phyloP scores from a whole-genome alignment of 2,888 invertebrate genomes.

The Drosophila peninsularis region DNA sequence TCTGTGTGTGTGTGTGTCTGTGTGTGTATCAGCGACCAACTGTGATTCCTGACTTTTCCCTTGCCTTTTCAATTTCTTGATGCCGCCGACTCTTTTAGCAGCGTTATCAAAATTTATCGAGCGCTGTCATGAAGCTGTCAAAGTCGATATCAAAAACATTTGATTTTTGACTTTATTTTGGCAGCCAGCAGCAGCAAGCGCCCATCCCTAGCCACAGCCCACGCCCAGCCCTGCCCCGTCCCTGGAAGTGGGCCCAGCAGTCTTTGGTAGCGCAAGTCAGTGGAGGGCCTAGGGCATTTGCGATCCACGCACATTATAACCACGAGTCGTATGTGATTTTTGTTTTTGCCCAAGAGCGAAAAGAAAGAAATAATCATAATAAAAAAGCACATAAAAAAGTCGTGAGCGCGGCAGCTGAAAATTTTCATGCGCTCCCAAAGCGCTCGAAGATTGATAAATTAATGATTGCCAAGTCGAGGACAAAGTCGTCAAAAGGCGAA shows the following conservation, averaged over 20 bases:
- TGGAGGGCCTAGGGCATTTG: conserved; percentile 6
- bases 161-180: conserved; percentile 80
- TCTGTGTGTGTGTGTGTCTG: conserved; percentile 1
- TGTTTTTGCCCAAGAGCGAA: conserved; percentile 50
- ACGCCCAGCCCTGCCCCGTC: conserved; percentile 5
- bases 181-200: conserved; percentile 68
- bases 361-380: conserved; percentile 77
- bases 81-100: conserved; percentile 49
- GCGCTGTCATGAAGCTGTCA: conserved; percentile 83
- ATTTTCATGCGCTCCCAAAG: conserved; percentile 75
- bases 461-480: conserved; percentile 74
- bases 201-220: conserved; percentile 25
- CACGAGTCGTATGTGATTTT: conserved; percentile 62
- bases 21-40: conserved; percentile 19
- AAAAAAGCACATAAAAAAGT: conserved; percentile 77
- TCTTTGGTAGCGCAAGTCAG: conserved; percentile 9
- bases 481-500: conserved; percentile 55
- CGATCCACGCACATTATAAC: conserved; percentile 58
- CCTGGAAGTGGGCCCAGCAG: background rate
- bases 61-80: conserved; percentile 56
- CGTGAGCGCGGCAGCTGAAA: conserved; percentile 66
- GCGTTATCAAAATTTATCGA: conserved; percentile 82
- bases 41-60: conserved; percentile 55
- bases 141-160: conserved; percentile 80
- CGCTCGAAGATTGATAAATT: conserved; percentile 77